A percentile compares a stretch with the other conserved stretches of the same genome.
Conservation (phyloP, 2,797 vertebrate species). For the Halcyon badia region DNA sequence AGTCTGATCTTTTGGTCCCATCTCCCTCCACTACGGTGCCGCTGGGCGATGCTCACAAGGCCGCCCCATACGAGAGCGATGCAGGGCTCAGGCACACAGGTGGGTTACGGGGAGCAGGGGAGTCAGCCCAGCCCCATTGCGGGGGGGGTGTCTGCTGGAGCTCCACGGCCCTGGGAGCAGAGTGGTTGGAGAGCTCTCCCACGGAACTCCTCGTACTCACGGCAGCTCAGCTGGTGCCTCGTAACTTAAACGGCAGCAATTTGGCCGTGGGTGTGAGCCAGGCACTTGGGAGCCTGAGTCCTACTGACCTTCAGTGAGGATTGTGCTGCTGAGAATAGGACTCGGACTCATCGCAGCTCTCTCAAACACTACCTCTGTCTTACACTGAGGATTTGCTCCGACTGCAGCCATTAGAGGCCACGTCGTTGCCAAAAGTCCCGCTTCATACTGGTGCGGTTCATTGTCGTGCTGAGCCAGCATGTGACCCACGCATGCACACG, state of each 20-base stretch:
- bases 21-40: not conserved
- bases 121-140: not conserved
- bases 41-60: not conserved
- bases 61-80: not conserved
- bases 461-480: not conserved
- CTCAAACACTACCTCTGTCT: not conserved
- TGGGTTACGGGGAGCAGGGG: not conserved
- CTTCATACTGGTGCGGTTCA: not conserved
- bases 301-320: not conserved
- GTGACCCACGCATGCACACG: not conserved
- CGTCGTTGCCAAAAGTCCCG: not conserved
- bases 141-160: not conserved
- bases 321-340: not conserved
- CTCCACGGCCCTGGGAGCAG: not conserved
- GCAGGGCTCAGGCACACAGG: not conserved
- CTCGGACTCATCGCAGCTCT: not conserved
- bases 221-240: not conserved
- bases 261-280: not conserved
- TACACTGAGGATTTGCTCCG: not conserved
- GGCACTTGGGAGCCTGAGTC: not conserved
- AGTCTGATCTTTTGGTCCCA: not conserved
- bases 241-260: not conserved
- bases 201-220: rapidly evolving
- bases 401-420: not conserved
- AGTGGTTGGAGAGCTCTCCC: not conserved